A percentile compares a stretch with the other conserved stretches of the same genome.
phyloP scores from a whole-genome alignment of 2,113 vertebrate species.

The Protobothrops flavoviridis region DNA sequence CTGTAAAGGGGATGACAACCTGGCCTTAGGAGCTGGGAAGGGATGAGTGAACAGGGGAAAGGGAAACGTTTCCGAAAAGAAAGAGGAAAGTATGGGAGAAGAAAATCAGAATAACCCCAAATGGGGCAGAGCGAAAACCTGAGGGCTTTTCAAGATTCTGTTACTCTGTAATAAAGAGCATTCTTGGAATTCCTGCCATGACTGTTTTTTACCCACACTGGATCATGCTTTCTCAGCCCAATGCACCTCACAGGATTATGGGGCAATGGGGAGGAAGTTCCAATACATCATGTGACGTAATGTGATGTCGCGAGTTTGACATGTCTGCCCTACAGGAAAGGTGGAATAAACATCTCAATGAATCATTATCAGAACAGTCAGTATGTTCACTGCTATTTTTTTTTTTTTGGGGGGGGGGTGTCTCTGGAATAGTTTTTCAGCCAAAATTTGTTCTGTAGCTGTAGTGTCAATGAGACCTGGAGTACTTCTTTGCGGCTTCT shows the following conservation, averaged over 20 bases:
- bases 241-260: background rate
- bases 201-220: background rate
- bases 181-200: background rate
- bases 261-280: background rate
- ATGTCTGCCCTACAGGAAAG: background rate
- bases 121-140: background rate
- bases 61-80: background rate
- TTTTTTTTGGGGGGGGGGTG: background rate
- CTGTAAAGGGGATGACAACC: background rate
- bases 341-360: background rate
- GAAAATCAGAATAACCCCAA: background rate
- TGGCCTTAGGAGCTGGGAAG: background rate
- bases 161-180: background rate
- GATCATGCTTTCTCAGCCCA: background rate
- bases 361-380: background rate
- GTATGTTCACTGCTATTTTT: background rate
- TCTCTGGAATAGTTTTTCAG: background rate
- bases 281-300: no score
- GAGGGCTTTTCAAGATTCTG: background rate
- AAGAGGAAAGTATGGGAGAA: background rate
- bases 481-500: background rate
- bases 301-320: no score
- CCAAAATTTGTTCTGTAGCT: background rate
- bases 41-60: background rate
- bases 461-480: background rate